phyloP scores from a whole-genome alignment of 1,140 invertebrate genomes.

The Bombus picipes region DNA sequence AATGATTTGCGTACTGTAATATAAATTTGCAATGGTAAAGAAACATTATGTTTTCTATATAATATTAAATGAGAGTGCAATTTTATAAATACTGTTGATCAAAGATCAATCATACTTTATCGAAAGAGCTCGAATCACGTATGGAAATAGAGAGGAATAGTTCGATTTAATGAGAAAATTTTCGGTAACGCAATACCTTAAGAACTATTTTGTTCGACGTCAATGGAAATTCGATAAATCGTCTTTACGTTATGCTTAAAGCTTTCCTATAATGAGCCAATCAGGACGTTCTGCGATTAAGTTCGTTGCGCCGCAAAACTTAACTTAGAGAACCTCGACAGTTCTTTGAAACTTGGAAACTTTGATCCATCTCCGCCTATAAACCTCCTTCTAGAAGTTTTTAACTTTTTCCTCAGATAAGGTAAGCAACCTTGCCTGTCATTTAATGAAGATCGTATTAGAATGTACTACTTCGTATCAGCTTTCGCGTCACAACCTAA shows the following conservation, averaged over 20 bases:
- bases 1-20: background rate
- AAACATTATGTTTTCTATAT: background rate
- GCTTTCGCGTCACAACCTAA: background rate
- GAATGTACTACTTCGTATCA: slow-evolving; percentile 16
- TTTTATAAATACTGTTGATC: background rate
- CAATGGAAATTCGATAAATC: slow-evolving; percentile 28
- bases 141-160: background rate
- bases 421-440: slow-evolving; percentile 48
- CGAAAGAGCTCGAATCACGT: background rate
- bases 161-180: background rate
- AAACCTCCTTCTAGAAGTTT: slow-evolving; percentile 50
- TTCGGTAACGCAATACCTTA: background rate
- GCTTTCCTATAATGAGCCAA: slow-evolving; percentile 45
- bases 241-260: slow-evolving; percentile 28
- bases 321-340: slow-evolving; percentile 69
- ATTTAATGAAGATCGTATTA: slow-evolving; percentile 39
- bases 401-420: slow-evolving; percentile 59
- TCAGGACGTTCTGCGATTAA: slow-evolving; percentile 59
- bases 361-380: slow-evolving; percentile 68
- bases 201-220: background rate
- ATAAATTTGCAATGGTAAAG: background rate
- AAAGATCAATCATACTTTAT: background rate
- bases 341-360: slow-evolving; percentile 73
- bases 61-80: background rate
- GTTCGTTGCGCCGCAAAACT: slow-evolving; percentile 54